Base-by-base conservation (phyloP, 2,797 vertebrate species). In the Chaunax sp. region DNA sequence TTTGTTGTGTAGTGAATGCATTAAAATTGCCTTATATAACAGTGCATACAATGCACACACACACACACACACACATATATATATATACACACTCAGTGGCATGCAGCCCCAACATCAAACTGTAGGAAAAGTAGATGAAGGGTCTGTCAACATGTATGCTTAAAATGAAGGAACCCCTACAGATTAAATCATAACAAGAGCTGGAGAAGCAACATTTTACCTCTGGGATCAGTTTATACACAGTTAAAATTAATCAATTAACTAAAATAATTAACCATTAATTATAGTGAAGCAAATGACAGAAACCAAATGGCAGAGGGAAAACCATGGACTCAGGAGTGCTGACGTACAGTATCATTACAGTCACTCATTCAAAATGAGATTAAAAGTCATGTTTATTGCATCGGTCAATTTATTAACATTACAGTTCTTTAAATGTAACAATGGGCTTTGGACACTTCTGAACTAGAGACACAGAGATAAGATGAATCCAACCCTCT, bases 21-120 rank as follows among this genome's bases (percentile, higher is more conserved):
- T 72, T 79, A 50, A 69, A 75, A 46, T 22, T 25, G 59, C 41
- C 44, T 72, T 46, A 67, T 65, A 79, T 37, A 64, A 18, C 51
- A 61, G 35, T 46, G 40, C 23, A 78, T 85, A 9, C 28, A 30
- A 30, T 30, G 28, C 4, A 30, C 28, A 30, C 28, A n/a, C n/a
- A n/a, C n/a, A n/a, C n/a, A n/a, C n/a, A n/a, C n/a, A n/a, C n/a
- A n/a, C n/a, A n/a, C n/a, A n/a, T n/a, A n/a, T n/a, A n/a, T n/a
- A n/a, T n/a, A n/a, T n/a, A n/a, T n/a, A n/a, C n/a, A n/a, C n/a
- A n/a, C n/a, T n/a, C n/a, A n/a, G n/a, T n/a, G n/a, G n/a, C n/a
- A n/a, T n/a, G n/a, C 28, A 30, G 28, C 28, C 4, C 28, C 4
- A 4, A 4, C 9, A 30, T 30, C 19, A 30, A 2, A 4, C 40